A percentile compares a stretch with the other conserved stretches of the same genome.
Evolutionary conservation across 2,888 invertebrate genomes (phyloP).

Genomic region (Sialis lutaria): DNA sequence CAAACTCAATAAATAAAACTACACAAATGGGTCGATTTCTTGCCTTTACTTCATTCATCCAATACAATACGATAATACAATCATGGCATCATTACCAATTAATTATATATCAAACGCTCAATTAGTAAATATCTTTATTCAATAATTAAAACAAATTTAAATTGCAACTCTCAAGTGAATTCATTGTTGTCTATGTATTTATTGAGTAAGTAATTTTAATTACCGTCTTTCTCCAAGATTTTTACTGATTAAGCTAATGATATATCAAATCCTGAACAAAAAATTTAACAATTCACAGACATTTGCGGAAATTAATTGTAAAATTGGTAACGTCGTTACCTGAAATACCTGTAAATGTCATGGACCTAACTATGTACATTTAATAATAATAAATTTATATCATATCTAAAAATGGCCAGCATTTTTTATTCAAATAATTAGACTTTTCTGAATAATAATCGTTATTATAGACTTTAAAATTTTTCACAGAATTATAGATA

Average conservation of each 20-base stretch:
- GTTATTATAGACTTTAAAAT: too few species aligned
- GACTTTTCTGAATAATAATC: too few species aligned
- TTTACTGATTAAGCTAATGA: not conserved
- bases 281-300: not conserved
- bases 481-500: too few species aligned
- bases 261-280: not conserved
- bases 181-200: not conserved
- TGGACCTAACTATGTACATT: slow-evolving; percentile 3
- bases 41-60: too few species aligned
- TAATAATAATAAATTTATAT: slow-evolving; percentile 4
- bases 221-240: not conserved
- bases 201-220: not conserved
- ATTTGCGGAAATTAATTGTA: not conserved
- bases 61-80: too few species aligned
- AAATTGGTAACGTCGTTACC: not conserved
- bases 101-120: too few species aligned
- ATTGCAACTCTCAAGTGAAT: too few species aligned
- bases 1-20: too few species aligned
- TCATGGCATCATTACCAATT: too few species aligned
- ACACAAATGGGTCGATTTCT: too few species aligned
- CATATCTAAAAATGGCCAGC: slow-evolving; percentile 7
- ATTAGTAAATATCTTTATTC: too few species aligned
- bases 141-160: too few species aligned
- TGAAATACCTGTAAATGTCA: not conserved
- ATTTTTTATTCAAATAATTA: slow-evolving; percentile 2